Evolutionary conservation across 2,113 vertebrate species (phyloP).

Genomic region (Otolemur garnettii): DNA sequence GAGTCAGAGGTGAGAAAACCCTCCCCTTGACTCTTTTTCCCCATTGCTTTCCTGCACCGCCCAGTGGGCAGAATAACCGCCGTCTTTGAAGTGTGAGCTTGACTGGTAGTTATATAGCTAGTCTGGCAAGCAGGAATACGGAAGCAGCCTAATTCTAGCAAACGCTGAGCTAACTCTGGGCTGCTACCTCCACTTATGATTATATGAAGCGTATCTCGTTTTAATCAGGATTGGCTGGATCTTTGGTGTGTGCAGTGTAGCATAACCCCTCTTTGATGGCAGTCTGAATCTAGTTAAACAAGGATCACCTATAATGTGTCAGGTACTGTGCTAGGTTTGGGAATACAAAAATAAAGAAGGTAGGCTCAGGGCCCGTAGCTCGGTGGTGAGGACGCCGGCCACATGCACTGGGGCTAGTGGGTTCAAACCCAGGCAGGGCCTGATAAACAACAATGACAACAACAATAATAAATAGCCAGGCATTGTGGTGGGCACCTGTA

Average conservation of each 20-base stretch:
- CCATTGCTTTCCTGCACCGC: not conserved
- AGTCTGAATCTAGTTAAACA: not conserved
- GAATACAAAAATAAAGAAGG: not conserved
- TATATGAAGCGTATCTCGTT: not conserved
- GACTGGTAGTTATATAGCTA: accelerated
- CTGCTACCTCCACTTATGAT: not conserved
- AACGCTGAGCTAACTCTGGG: not conserved
- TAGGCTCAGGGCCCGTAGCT: too few relatives aligned
- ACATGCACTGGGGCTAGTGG: too few relatives aligned
- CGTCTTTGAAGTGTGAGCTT: not conserved
- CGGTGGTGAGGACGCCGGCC: too few relatives aligned
- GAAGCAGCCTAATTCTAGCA: not conserved
- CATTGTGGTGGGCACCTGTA: too few relatives aligned
- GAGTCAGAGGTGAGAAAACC: accelerated
- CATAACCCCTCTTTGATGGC: not conserved
- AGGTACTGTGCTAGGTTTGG: not conserved
- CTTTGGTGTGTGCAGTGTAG: not conserved
- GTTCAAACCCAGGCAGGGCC: too few relatives aligned
- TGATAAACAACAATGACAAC: too few relatives aligned
- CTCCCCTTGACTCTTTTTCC: accelerated
- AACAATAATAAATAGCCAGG: too few relatives aligned
- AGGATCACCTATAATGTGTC: not conserved
- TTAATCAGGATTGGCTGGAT: not conserved
- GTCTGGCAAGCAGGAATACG: not conserved
- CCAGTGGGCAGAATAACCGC: accelerated